These are phyloP conservation scores for Caenorhabditis sp. DNA, from an alignment of 2,888 invertebrate species.

Conservation along the genomic window DNA sequence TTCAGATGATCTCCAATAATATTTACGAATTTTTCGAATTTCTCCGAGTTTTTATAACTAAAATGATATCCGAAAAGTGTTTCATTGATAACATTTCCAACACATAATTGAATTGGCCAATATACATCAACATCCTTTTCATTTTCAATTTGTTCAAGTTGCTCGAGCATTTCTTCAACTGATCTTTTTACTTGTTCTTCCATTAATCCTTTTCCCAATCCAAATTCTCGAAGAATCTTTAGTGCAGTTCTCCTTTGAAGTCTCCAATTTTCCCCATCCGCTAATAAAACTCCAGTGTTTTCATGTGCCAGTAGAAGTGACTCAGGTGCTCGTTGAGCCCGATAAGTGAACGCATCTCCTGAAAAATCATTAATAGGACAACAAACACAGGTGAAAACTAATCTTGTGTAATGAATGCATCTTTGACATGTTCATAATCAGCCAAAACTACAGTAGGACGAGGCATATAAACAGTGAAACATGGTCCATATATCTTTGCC, in stretches of 20 bases:
- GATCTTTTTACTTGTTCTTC: slow-evolving; percentile 47
- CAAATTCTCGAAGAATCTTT: slow-evolving; percentile 52
- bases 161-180: slow-evolving; percentile 15
- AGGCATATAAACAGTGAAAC: slow-evolving; percentile 57
- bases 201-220: slow-evolving; percentile 51
- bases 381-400: neutral
- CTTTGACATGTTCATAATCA: slow-evolving; percentile 48
- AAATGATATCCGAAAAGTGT: slow-evolving; percentile 50
- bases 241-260: slow-evolving; percentile 44
- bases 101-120: slow-evolving; percentile 51
- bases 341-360: slow-evolving; percentile 26
- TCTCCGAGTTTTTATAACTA: slow-evolving; percentile 27
- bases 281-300: slow-evolving; percentile 16
- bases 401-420: slow-evolving; percentile 46
- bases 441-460: slow-evolving; percentile 42
- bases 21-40: slow-evolving; percentile 36
- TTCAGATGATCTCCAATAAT: slow-evolving; percentile 17
- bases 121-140: slow-evolving; percentile 30
- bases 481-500: slow-evolving; percentile 52
- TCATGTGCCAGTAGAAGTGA: slow-evolving; percentile 7
- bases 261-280: slow-evolving; percentile 51
- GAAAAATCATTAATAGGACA: neutral
- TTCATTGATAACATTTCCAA: slow-evolving; percentile 56
- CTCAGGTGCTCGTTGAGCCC: slow-evolving; percentile 19
- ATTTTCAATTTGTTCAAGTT: slow-evolving; percentile 12